Conservation (phyloP, 2,888 invertebrate genomes). For the Notocelia uddmanniana region DNA sequence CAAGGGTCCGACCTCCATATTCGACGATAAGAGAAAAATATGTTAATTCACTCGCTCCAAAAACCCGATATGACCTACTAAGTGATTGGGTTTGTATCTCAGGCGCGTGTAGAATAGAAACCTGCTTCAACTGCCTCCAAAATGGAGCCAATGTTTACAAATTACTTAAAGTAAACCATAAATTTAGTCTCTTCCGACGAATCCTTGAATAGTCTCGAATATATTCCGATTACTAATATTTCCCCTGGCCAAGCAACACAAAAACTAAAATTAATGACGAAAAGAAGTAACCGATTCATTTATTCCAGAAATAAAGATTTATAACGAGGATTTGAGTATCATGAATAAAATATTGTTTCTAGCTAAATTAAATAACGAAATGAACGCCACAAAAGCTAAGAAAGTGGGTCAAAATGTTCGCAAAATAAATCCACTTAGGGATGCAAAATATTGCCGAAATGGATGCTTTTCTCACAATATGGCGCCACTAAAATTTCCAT, state of each 20-base stretch:
- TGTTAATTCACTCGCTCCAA: slow-evolving; percentile 79
- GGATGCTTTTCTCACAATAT: slow-evolving; percentile 82
- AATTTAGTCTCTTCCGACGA: background rate
- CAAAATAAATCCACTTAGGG: slow-evolving; percentile 75
- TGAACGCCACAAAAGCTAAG: slow-evolving; percentile 58
- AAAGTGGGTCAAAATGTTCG: slow-evolving; percentile 73
- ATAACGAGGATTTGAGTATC: slow-evolving; percentile 40
- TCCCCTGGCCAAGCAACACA: slow-evolving; percentile 7
- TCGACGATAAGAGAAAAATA: slow-evolving; percentile 82
- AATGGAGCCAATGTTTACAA: slow-evolving; percentile 80
- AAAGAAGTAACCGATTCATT: slow-evolving; percentile 46
- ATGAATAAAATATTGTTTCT: slow-evolving; percentile 56
- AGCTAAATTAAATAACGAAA: slow-evolving; percentile 58
- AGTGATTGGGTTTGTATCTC: slow-evolving; percentile 82
- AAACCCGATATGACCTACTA: slow-evolving; percentile 81
- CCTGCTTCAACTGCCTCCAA: slow-evolving; percentile 60
- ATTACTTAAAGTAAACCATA: slow-evolving; percentile 61
- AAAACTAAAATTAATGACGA: slow-evolving; percentile 32
- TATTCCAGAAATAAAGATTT: slow-evolving; percentile 53
- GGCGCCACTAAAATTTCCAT: slow-evolving; percentile 83
- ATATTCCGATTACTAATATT: slow-evolving; percentile 22
- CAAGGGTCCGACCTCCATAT: slow-evolving; percentile 74
- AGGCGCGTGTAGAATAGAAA: slow-evolving; percentile 80
- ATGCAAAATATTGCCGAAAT: slow-evolving; percentile 79
- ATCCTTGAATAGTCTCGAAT: slow-evolving; percentile 12